These are phyloP conservation scores for Elymnias hypermnestra DNA, from an alignment of 1,140 invertebrate genomes.

Conservation along the genomic window DNA sequence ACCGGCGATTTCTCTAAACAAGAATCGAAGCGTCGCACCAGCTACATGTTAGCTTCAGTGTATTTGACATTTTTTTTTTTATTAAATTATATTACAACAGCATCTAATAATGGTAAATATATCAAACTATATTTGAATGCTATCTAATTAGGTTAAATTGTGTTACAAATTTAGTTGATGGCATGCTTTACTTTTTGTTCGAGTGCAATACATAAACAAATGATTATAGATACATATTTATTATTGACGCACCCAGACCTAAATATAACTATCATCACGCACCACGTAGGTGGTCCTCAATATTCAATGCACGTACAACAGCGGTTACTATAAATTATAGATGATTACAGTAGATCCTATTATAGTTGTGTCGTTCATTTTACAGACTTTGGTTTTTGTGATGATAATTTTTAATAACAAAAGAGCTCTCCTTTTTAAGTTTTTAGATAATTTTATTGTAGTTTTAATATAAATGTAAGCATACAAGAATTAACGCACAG, in stretches of 20 bases:
- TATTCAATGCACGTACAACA: conserved; percentile 28
- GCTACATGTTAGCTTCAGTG: no score
- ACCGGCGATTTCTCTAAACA: no score
- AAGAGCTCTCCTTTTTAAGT: no score
- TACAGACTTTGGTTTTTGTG: conserved; percentile 1
- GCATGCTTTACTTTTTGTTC: background rate
- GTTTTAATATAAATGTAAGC: background rate
- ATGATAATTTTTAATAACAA: background rate
- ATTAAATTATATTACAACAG: background rate
- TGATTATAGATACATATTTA: conserved; percentile 10
- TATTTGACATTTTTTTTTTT: no score
- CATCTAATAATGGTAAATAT: background rate
- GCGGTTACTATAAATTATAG: conserved; percentile 35
- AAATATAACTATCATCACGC: conserved; percentile 15
- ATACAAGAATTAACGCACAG: background rate
- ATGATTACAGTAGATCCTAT: conserved; percentile 25
- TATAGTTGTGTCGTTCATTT: conserved; percentile 19
- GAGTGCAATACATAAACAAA: background rate
- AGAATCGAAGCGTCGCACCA: no score
- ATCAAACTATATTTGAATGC: background rate
- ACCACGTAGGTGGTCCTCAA: conserved; percentile 32
- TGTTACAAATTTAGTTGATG: background rate
- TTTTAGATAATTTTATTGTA: no score
- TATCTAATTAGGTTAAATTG: background rate
- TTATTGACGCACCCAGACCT: conserved; percentile 15